These are phyloP conservation scores for Momotus momota DNA, from an alignment of 2,797 vertebrate genomes.

Conservation along the genomic window DNA sequence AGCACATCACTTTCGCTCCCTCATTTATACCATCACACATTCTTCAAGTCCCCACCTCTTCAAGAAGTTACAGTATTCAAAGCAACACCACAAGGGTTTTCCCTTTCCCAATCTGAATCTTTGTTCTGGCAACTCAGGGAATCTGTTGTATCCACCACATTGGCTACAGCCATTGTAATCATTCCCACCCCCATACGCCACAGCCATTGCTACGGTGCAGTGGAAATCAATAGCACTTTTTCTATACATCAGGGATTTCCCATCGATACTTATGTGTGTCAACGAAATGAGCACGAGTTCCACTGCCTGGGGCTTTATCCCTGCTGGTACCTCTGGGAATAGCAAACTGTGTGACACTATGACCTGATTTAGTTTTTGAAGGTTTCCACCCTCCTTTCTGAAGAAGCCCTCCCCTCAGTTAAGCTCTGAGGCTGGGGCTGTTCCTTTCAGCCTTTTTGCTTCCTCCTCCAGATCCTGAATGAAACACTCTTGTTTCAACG, in stretches of 20 bases:
- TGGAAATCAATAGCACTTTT: slow-evolving; percentile 4
- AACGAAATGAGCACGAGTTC: background rate
- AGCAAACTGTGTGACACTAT: background rate
- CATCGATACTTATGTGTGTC: background rate
- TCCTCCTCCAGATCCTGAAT: background rate
- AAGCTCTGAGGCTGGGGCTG: background rate
- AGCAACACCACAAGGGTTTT: background rate
- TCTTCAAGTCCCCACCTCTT: background rate
- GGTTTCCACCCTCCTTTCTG: background rate
- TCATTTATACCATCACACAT: accelerated
- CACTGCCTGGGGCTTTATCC: background rate
- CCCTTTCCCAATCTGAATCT: background rate
- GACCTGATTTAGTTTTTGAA: background rate
- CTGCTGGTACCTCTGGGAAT: background rate
- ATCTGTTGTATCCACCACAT: background rate
- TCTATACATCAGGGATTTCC: background rate
- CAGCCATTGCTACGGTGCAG: background rate
- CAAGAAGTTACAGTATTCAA: background rate
- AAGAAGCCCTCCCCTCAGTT: background rate
- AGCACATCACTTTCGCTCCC: background rate
- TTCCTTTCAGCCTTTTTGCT: background rate
- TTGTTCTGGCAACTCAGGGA: background rate
- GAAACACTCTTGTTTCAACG: background rate
- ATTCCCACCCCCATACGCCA: background rate
- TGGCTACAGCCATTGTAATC: background rate